Conservation (phyloP, 2,113 vertebrate genomes). For the Syrrhaptes paradoxus region DNA sequence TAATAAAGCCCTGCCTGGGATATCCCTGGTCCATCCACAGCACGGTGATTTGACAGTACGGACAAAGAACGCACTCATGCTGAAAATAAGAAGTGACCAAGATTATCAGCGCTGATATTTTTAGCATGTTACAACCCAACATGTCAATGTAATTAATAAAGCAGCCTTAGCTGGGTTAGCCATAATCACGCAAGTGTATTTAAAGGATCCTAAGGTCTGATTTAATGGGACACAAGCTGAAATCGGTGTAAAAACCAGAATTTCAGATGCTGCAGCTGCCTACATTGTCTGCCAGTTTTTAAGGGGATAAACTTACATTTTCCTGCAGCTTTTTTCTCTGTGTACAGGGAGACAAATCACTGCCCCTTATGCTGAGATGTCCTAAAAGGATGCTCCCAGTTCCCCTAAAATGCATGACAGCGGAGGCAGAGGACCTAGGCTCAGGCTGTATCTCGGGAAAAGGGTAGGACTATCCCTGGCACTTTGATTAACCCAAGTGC, state of each 20-base stretch:
- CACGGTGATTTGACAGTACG: accelerated
- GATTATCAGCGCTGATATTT: constrained; percentile 38
- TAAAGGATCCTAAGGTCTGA: background rate
- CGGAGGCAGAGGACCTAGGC: background rate
- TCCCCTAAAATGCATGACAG: background rate
- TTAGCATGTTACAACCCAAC: constrained; percentile 11
- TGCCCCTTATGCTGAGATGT: background rate
- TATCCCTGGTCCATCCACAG: background rate
- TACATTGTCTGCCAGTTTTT: background rate
- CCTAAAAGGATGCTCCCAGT: background rate
- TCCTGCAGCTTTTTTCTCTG: background rate
- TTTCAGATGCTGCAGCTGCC: background rate
- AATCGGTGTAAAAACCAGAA: background rate
- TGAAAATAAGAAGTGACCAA: constrained; percentile 17
- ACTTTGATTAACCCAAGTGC: background rate
- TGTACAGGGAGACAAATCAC: background rate
- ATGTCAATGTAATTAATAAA: constrained; percentile 45
- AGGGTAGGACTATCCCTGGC: background rate
- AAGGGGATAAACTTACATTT: background rate
- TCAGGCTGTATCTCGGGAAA: background rate
- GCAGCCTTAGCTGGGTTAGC: constrained; percentile 20
- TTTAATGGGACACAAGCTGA: background rate
- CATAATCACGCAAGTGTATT: constrained; percentile 7
- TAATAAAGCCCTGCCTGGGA: background rate
- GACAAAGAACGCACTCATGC: background rate